phyloP scores from a whole-genome alignment of 2,113 vertebrate species.

The Mustela lutreola region DNA sequence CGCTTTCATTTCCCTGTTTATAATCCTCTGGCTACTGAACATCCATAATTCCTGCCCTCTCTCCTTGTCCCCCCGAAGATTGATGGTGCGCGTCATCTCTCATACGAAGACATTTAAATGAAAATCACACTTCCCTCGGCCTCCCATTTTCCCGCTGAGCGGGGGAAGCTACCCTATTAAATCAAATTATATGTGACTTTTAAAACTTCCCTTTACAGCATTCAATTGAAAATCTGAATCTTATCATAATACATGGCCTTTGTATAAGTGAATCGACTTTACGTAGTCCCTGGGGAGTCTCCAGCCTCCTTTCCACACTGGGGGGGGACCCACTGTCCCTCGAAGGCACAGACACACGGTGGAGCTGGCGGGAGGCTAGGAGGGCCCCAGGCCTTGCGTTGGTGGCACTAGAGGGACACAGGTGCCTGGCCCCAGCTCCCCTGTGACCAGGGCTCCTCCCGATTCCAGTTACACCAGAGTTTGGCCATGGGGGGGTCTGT shows the following conservation, averaged over 20 bases:
- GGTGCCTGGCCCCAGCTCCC: neutral
- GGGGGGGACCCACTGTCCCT: neutral
- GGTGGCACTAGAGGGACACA: neutral
- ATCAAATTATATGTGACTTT: constrained; percentile 70
- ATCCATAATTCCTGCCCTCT: constrained; percentile 93
- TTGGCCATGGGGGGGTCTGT: neutral
- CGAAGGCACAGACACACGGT: no score
- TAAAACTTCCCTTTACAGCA: constrained; percentile 26
- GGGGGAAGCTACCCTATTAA: constrained; percentile 74
- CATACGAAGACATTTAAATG: constrained; percentile 93
- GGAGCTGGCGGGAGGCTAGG: rapidly evolving
- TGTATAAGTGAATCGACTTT: constrained; percentile 51
- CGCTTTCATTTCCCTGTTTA: constrained; percentile 94
- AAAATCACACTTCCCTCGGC: constrained; percentile 92
- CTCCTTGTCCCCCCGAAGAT: constrained; percentile 93
- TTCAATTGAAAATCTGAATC: constrained; percentile 62
- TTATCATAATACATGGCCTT: neutral
- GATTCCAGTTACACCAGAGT: no score
- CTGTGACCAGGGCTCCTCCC: rapidly evolving
- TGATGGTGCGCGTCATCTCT: constrained; percentile 92
- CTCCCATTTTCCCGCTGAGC: constrained; percentile 88
- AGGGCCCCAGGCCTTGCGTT: rapidly evolving
- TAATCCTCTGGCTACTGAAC: constrained; percentile 92
- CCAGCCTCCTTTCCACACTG: neutral
- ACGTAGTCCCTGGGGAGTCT: neutral